Percentiles rank a stretch among this genome's conserved stretches.
Evolutionary conservation across 2,797 vertebrate genomes (phyloP).

Genomic region (Pseudochirops corinnae): DNA sequence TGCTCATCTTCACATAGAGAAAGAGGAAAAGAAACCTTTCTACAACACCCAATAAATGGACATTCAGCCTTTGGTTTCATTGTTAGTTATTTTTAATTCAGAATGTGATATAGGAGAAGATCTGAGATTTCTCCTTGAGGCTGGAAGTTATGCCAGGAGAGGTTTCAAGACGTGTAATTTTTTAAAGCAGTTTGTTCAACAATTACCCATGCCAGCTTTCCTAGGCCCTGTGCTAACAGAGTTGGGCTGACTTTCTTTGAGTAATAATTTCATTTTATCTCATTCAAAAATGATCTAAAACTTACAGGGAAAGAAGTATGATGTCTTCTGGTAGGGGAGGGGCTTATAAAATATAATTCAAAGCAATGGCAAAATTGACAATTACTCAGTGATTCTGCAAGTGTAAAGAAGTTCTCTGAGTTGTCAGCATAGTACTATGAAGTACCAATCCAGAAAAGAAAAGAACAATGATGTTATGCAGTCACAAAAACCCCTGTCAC

Average conservation of each 20-base stretch:
- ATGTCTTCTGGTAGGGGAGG: not conserved
- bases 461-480: not conserved
- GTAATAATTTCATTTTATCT: not conserved
- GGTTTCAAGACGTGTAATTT: not conserved
- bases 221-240: not conserved
- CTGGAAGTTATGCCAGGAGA: not conserved
- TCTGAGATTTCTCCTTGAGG: not conserved
- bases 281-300: not conserved
- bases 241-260: not conserved
- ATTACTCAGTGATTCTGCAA: not conserved
- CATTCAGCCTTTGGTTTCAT: not conserved
- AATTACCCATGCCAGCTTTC: not conserved
- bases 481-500: constrained; percentile 3
- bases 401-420: constrained; percentile 30
- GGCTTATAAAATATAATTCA: not conserved
- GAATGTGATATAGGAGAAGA: not conserved
- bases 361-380: constrained; percentile 27
- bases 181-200: not conserved
- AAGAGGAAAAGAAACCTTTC: not conserved
- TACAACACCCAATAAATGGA: not conserved
- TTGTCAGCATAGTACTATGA: not conserved
- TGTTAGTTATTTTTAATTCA: not conserved
- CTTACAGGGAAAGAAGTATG: not conserved
- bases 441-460: not conserved
- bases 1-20: not conserved